Evolutionary conservation across 1,140 invertebrate genomes (phyloP).

Genomic region (Ceratina japonica): DNA sequence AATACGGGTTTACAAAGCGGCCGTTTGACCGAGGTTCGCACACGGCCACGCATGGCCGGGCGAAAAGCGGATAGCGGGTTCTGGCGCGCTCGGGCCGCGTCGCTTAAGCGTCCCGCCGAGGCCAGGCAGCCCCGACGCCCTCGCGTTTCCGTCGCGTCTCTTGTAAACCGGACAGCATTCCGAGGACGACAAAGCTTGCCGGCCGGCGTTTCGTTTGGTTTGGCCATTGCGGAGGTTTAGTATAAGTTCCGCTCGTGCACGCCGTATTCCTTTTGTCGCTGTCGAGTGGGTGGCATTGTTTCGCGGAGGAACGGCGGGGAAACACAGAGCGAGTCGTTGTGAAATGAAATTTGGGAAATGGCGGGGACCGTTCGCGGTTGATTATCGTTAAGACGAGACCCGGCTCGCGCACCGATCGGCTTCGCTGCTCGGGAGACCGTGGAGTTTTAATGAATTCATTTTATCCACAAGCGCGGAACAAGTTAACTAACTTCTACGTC

Average conservation of each 20-base stretch:
- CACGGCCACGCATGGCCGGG: slow-evolving; percentile 60
- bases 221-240: not conserved
- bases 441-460: slow-evolving; percentile 5
- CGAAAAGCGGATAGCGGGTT: slow-evolving; percentile 50
- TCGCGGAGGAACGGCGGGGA: not conserved
- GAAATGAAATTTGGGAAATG: not conserved
- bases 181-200: not conserved
- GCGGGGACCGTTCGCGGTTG: not conserved
- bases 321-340: not conserved
- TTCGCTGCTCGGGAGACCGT: not conserved
- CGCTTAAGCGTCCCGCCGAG: not conserved
- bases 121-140: slow-evolving; percentile 17
- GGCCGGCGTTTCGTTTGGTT: not conserved
- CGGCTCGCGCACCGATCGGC: not conserved
- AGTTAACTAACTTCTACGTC: not conserved
- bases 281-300: not conserved
- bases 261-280: not conserved
- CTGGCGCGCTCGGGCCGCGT: slow-evolving; percentile 6
- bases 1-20: slow-evolving; percentile 68
- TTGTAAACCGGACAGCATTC: slow-evolving; percentile 19
- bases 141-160: slow-evolving; percentile 18
- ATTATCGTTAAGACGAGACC: not conserved
- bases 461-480: too few species aligned
- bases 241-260: not conserved
- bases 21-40: slow-evolving; percentile 61